Evolutionary conservation across 1,140 invertebrate genomes (phyloP).

Genomic region (Tetraneura akinire): DNA sequence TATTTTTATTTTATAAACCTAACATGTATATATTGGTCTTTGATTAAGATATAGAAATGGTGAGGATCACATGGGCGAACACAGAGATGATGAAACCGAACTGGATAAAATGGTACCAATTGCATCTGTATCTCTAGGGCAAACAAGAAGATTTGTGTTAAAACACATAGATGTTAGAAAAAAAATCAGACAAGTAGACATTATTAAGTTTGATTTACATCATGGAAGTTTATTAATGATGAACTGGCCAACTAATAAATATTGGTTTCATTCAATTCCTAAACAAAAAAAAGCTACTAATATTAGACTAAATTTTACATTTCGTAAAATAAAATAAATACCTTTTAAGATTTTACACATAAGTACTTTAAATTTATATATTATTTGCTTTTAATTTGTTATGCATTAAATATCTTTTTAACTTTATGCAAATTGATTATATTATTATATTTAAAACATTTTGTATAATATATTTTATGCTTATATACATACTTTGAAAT

Average conservation of each 20-base stretch:
- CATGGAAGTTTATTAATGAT: conserved; percentile 71
- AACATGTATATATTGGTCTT: background rate
- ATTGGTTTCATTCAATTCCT: conserved; percentile 74
- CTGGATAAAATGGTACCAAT: conserved; percentile 66
- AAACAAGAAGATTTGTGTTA: conserved; percentile 68
- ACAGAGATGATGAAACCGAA: conserved; percentile 72
- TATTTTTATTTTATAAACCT: background rate
- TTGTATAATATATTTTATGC: no score
- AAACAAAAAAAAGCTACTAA: conserved; percentile 62
- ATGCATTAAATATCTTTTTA: no score
- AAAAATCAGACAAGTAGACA: conserved; percentile 59
- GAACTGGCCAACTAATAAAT: conserved; percentile 72
- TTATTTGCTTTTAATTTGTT: no score
- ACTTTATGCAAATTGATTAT: no score
- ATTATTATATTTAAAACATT: no score
- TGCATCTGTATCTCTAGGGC: conserved; percentile 71
- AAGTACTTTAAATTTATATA: background rate
- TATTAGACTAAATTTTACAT: conserved; percentile 72
- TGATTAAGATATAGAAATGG: conserved; percentile 69
- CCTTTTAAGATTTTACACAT: background rate
- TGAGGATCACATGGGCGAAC: conserved; percentile 71
- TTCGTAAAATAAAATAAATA: conserved; percentile 61
- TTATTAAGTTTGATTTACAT: conserved; percentile 66
- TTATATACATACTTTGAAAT: no score
- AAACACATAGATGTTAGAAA: conserved; percentile 64